A percentile compares a stretch with the other conserved stretches of the same genome.
Conservation (phyloP, 2,797 vertebrate species). For the Limnodromus scolopaceus region DNA sequence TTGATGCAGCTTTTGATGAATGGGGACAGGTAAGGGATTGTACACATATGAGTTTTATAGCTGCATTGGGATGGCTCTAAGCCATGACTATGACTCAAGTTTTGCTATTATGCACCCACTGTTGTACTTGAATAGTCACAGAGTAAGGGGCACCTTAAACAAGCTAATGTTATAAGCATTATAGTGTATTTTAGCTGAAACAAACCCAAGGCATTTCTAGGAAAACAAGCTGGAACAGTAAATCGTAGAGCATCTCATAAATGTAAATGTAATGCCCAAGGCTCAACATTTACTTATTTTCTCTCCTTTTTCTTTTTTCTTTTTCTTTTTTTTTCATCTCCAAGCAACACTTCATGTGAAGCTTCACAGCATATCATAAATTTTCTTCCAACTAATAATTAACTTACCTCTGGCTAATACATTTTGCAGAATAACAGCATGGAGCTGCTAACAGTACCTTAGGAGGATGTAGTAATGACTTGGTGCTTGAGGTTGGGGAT, state of each 20-base stretch:
- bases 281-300: slow-evolving; percentile 30
- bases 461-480: slow-evolving; percentile 13
- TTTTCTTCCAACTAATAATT: slow-evolving; percentile 62
- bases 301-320: neutral
- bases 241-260: slow-evolving; percentile 52
- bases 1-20: neutral
- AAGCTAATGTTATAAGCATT: slow-evolving; percentile 4
- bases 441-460: neutral
- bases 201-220: slow-evolving; percentile 41
- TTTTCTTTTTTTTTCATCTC: neutral
- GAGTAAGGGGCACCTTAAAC: neutral
- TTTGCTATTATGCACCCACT: neutral
- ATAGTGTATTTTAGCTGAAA: slow-evolving; percentile 20
- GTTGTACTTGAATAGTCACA: neutral
- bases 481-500: neutral
- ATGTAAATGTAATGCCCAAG: slow-evolving; percentile 46
- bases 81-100: neutral
- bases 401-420: slow-evolving; percentile 45
- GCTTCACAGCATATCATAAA: slow-evolving; percentile 18
- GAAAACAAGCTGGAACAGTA: slow-evolving; percentile 54
- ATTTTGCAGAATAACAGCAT: slow-evolving; percentile 29
- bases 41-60: neutral
- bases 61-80: neutral
- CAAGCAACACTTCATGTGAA: neutral
- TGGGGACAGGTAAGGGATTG: neutral